Conservation (phyloP, 2,113 vertebrate genomes). For the Setophaga kirtlandii region DNA sequence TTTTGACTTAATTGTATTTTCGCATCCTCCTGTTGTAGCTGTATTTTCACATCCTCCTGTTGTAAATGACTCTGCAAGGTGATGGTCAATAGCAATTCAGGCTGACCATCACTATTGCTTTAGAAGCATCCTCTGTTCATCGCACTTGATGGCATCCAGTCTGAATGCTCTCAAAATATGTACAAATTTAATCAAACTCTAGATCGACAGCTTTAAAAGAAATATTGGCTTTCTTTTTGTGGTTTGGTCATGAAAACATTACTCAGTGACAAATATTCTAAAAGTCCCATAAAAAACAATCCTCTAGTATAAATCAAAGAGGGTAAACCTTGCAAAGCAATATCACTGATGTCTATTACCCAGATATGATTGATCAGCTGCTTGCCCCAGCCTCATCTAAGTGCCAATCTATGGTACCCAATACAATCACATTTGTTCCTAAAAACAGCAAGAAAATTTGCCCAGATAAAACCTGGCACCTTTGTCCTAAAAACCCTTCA, state of each 20-base stretch:
- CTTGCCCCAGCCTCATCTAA: conserved; percentile 42
- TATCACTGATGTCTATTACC: conserved; percentile 57
- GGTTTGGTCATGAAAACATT: conserved; percentile 55
- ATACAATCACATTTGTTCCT: conserved; percentile 11
- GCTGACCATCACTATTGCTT: not conserved
- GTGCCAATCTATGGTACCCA: not conserved
- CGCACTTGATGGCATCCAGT: not conserved
- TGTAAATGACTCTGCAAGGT: not conserved
- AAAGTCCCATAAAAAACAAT: conserved; percentile 57
- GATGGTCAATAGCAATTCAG: not conserved
- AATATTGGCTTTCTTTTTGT: conserved; percentile 49
- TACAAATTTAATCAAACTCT: conserved; percentile 39
- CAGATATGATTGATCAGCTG: conserved; percentile 44
- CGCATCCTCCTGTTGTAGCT: not conserved
- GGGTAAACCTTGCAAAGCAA: conserved; percentile 59
- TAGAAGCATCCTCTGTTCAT: not conserved
- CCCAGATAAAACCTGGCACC: not conserved
- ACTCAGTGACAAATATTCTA: conserved; percentile 64
- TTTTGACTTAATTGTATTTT: not conserved
- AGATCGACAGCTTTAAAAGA: conserved; percentile 36
- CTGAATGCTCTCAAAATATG: conserved; percentile 9
- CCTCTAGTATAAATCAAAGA: conserved; percentile 58
- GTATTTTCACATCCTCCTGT: not conserved
- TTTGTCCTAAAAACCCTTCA: not conserved
- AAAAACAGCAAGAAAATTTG: conserved; percentile 24